Conservation (phyloP, 2,888 invertebrate genomes). For the Horisme vitalbata region DNA sequence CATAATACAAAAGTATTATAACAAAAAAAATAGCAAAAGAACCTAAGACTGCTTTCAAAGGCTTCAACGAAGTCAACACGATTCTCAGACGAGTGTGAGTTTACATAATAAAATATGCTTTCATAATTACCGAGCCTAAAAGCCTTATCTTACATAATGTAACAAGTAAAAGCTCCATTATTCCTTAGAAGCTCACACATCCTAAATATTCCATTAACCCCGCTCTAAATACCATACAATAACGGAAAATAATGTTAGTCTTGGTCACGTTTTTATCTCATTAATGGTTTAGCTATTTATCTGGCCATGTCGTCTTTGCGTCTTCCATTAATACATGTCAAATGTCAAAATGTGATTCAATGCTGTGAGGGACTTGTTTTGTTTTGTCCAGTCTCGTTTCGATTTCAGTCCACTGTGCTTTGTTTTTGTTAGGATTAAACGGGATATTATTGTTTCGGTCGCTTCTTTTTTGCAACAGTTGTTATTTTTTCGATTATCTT, state of each 20-base stretch:
- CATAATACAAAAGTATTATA: no score
- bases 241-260: slow-evolving; percentile 45
- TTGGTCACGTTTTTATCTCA: slow-evolving; percentile 73
- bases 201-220: slow-evolving; percentile 35
- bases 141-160: slow-evolving; percentile 35
- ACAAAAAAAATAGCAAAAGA: no score
- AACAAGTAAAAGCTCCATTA: slow-evolving; percentile 33
- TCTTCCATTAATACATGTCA: slow-evolving; percentile 72
- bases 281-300: slow-evolving; percentile 72
- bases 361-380: slow-evolving; percentile 47
- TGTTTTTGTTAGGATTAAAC: slow-evolving; percentile 30
- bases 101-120: slow-evolving; percentile 30
- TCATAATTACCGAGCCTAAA: slow-evolving; percentile 31
- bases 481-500: not conserved
- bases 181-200: slow-evolving; percentile 27
- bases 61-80: no score
- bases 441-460: slow-evolving; percentile 32
- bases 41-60: no score
- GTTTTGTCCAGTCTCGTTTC: slow-evolving; percentile 49
- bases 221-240: slow-evolving; percentile 36
- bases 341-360: slow-evolving; percentile 42
- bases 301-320: slow-evolving; percentile 58
- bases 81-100: slow-evolving; percentile 31
- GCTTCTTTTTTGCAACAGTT: slow-evolving; percentile 10
- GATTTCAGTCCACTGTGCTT: slow-evolving; percentile 47